These are phyloP conservation scores for Oedothorax gibbosus DNA, from an alignment of 1,140 invertebrate species.

Conservation along the genomic window DNA sequence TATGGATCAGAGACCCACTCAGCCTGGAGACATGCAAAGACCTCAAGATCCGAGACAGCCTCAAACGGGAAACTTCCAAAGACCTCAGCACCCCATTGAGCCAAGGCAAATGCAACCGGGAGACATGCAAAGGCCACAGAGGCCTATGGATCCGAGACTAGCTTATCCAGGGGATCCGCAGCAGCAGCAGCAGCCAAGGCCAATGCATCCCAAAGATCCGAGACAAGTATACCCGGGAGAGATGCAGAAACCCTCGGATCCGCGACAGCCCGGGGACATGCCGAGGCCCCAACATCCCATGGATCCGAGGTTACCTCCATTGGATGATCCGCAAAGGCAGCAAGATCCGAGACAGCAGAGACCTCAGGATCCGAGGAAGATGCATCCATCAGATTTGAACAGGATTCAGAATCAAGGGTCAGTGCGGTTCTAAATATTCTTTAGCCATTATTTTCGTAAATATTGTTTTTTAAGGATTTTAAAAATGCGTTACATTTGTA, in stretches of 20 bases:
- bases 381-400: constrained; percentile 31
- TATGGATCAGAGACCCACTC: neutral
- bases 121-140: constrained; percentile 19
- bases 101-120: neutral
- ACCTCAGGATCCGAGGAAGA: constrained; percentile 7
- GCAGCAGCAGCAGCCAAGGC: neutral
- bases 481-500: no score
- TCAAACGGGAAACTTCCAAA: neutral
- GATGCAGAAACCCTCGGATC: constrained; percentile 2
- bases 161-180: neutral
- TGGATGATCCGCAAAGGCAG: constrained; percentile 17
- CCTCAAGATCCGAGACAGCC: neutral
- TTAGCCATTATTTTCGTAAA: no score
- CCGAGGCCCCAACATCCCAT: constrained; percentile 39
- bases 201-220: neutral
- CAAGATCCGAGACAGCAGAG: constrained; percentile 38
- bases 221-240: constrained; percentile 15
- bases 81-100: neutral
- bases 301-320: constrained; percentile 13
- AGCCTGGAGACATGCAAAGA: constrained; percentile 6
- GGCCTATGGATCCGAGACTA: neutral
- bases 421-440: no score
- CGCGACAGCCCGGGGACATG: neutral
- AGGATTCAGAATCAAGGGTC: no score
- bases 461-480: no score